A percentile compares a stretch with the other conserved stretches of the same genome.
These are phyloP conservation scores for Danionella cerebrum DNA, from an alignment of 2,113 vertebrate genomes.

Conservation along the genomic window DNA sequence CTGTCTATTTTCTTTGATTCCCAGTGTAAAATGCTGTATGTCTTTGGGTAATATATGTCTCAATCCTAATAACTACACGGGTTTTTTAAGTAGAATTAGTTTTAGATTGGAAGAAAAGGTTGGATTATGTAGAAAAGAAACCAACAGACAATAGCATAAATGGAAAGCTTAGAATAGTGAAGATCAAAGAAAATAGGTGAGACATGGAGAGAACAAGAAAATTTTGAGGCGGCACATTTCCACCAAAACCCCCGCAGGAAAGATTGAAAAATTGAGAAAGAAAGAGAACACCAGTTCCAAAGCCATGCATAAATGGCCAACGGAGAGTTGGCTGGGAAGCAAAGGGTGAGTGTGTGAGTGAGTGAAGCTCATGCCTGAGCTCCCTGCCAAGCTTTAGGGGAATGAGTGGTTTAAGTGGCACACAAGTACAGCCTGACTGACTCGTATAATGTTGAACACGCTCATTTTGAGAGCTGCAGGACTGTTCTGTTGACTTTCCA, in stretches of 20 bases:
- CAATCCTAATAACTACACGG: no score
- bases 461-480: not conserved
- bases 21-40: no score
- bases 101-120: no score
- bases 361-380: conserved; percentile 7
- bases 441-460: not conserved
- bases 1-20: no score
- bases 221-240: not conserved
- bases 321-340: not conserved
- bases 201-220: not conserved
- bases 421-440: not conserved
- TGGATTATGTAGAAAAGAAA: not conserved
- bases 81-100: no score
- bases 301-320: not conserved
- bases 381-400: conserved; percentile 8
- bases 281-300: not conserved
- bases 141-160: conserved; percentile 16
- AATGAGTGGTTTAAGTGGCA: conserved; percentile 16
- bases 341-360: conserved; percentile 5
- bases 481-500: not conserved
- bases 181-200: conserved; percentile 1
- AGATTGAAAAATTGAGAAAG: not conserved
- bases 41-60: no score
- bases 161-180: not conserved
- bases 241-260: not conserved